These are phyloP conservation scores for Clavelina lepadiformis DNA, from an alignment of 23 tunicate species.

Conservation along the genomic window DNA sequence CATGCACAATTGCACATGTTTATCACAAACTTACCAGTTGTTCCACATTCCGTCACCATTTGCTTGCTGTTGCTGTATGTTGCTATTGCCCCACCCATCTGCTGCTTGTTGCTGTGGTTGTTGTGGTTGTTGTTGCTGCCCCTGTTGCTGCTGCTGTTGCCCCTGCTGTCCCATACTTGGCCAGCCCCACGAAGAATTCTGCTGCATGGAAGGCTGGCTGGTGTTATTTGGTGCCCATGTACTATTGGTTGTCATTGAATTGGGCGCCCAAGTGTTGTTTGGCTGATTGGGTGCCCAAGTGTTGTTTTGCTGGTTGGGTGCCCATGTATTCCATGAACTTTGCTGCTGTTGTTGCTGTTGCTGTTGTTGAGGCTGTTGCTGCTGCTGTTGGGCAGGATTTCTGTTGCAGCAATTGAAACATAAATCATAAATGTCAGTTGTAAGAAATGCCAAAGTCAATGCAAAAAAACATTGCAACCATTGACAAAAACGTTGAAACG, in stretches of 20 bases:
- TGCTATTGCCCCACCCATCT: slow-evolving; percentile 65
- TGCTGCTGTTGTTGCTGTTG: slow-evolving; percentile 55
- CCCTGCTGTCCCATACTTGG: slow-evolving; percentile 28
- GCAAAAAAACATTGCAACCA: too few species aligned
- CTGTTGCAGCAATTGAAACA: slow-evolving; percentile 2
- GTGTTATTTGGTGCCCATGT: slow-evolving; percentile 26
- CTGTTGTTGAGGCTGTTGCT: slow-evolving; percentile 11
- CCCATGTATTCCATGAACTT: slow-evolving; percentile 66
- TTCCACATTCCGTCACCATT: slow-evolving; percentile 67
- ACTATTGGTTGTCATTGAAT: not conserved
- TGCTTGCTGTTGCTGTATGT: slow-evolving; percentile 10
- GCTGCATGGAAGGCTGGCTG: slow-evolving; percentile 42
- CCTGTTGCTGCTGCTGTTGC: slow-evolving; percentile 44
- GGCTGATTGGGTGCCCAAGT: slow-evolving; percentile 14
- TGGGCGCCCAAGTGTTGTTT: slow-evolving; percentile 64
- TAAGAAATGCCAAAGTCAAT: too few species aligned
- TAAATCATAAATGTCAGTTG: too few species aligned
- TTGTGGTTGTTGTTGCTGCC: slow-evolving; percentile 34
- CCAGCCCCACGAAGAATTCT: slow-evolving; percentile 77
- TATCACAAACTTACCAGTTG: slow-evolving; percentile 28
- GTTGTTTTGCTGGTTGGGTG: slow-evolving; percentile 19
- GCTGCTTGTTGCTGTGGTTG: slow-evolving; percentile 55
- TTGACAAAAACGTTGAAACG: too few species aligned
- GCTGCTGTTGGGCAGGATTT: slow-evolving; percentile 6
- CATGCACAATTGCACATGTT: not conserved